These are phyloP conservation scores for Mycetomoellerius zeteki DNA, from an alignment of 1,140 invertebrate species.

Conservation along the genomic window DNA sequence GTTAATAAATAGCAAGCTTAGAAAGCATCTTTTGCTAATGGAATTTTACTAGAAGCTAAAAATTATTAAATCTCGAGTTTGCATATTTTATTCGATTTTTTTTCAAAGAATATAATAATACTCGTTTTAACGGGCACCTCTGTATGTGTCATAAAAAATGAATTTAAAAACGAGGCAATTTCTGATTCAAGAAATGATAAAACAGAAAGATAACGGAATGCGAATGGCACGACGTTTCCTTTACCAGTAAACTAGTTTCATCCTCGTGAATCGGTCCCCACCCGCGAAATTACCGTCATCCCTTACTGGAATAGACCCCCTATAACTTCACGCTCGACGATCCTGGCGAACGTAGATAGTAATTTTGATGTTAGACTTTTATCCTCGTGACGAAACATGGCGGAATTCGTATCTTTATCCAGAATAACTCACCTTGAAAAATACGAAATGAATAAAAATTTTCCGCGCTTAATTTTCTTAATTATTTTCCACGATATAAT, in stretches of 20 bases:
- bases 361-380: slow-evolving; percentile 56
- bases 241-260: slow-evolving; percentile 57
- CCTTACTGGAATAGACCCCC: slow-evolving; percentile 62
- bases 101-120: background rate
- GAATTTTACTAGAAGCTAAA: background rate
- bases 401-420: slow-evolving; percentile 26
- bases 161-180: slow-evolving; percentile 30
- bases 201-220: slow-evolving; percentile 40
- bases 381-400: slow-evolving; percentile 19
- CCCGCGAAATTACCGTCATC: slow-evolving; percentile 73
- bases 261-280: background rate
- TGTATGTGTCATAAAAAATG: background rate
- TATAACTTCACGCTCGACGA: slow-evolving; percentile 59
- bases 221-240: slow-evolving; percentile 37
- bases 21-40: background rate
- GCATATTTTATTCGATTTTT: background rate
- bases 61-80: background rate
- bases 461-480: background rate
- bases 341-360: slow-evolving; percentile 24
- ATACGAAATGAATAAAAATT: background rate
- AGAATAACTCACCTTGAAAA: slow-evolving; percentile 1
- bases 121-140: background rate
- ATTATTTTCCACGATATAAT: background rate
- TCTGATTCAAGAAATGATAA: slow-evolving; percentile 47
- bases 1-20: background rate